Evolutionary conservation across 2,113 vertebrate genomes (phyloP).

Genomic region (Chiloscyllium plagiosum): DNA sequence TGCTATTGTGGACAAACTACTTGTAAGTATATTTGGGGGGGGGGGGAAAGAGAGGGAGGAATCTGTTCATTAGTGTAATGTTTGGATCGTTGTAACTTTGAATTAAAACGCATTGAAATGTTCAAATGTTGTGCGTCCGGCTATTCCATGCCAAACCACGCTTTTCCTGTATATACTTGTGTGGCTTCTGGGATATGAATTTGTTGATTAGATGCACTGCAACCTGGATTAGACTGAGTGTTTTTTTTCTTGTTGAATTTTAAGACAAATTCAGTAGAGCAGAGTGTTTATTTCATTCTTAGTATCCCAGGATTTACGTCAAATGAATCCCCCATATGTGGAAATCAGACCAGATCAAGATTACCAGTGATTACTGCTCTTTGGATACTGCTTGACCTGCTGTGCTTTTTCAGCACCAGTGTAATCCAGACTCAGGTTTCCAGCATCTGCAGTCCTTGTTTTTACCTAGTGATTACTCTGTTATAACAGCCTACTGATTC

Average conservation of each 20-base stretch:
- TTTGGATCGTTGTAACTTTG: background rate
- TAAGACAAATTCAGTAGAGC: background rate
- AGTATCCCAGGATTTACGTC: background rate
- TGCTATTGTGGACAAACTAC: slow-evolving; percentile 91
- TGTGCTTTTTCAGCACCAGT: no score
- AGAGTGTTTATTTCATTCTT: background rate
- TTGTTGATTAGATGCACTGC: background rate
- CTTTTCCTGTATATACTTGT: background rate
- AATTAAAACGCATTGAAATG: background rate
- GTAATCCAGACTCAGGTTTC: no score
- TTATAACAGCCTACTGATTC: background rate
- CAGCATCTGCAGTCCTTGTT: no score
- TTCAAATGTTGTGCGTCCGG: background rate
- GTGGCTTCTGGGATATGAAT: background rate
- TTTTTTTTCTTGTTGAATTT: background rate
- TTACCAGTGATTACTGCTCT: background rate
- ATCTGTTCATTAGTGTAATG: background rate
- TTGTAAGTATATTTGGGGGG: slow-evolving; percentile 63
- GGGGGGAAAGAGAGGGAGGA: no score
- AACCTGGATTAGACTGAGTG: background rate
- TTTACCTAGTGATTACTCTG: background rate
- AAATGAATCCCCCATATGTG: background rate
- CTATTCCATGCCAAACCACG: background rate
- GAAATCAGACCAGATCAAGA: background rate
- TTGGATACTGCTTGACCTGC: no score